Percentiles rank a stretch among this genome's conserved stretches.
Evolutionary conservation across 2,888 invertebrate species (phyloP).

Genomic region (Sepioteuthis lessoniana): DNA sequence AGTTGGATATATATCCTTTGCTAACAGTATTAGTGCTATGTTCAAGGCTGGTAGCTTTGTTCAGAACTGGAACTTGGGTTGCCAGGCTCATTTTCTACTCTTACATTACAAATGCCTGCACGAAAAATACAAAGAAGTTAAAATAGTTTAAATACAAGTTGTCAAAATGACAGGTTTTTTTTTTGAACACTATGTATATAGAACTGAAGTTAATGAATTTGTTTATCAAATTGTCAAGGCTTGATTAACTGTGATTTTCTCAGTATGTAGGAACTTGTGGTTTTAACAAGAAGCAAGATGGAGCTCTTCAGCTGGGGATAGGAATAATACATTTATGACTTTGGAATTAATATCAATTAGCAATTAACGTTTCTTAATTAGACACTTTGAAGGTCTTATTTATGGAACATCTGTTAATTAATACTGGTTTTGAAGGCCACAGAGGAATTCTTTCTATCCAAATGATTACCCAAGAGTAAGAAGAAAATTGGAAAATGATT

Average conservation of each 20-base stretch:
- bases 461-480: conserved; percentile 1
- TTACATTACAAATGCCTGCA: too few relatives aligned
- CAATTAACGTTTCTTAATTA: neutral
- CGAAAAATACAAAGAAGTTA: too few relatives aligned
- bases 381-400: neutral
- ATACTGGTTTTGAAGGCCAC: neutral
- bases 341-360: neutral
- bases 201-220: too few relatives aligned
- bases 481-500: neutral
- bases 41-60: too few relatives aligned
- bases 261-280: neutral
- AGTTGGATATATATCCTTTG: too few relatives aligned
- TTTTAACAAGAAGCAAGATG: neutral
- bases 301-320: neutral
- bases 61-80: too few relatives aligned
- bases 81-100: too few relatives aligned
- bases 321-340: neutral
- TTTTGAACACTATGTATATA: too few relatives aligned
- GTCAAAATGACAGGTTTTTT: too few relatives aligned
- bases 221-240: neutral
- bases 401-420: neutral
- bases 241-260: neutral
- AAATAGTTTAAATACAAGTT: too few relatives aligned
- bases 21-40: too few relatives aligned
- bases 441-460: conserved; percentile 5